Evolutionary conservation across 23 tunicate genomes (phyloP), one percentile per base, ranked within the genome.

Genomic region (Ascidia mentula): DNA sequence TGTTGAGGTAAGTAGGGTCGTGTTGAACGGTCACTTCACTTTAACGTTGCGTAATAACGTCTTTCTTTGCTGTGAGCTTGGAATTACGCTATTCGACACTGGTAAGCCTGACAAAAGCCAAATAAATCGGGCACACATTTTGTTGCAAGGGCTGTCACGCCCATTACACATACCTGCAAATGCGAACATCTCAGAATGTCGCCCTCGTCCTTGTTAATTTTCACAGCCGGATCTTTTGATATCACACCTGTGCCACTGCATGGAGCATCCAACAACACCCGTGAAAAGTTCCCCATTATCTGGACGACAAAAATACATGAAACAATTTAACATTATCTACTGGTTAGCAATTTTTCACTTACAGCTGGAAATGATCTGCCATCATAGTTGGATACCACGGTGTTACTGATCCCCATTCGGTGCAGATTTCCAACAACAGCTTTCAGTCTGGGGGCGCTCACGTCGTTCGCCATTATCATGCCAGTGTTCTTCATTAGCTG

Each of bases 211-310:
- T 96, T 96, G 90, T 69, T 87, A 26, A 75, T 80, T 76, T 96
- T 96, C 15, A 93, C 90, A 31, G 94, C 76, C 12, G 97, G 97
- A 88, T 96, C 99, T 72, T 96, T 96, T 0, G 97, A 81, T 31
- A 96, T 91, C 18, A 96, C 99, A 0, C 99, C 99, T 0, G 99
- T 96, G 18, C 99, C 99, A 69, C 90, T 88, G 87, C 99, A 96
- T 6, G 99, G 99, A 36, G 99, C 99, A 73, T 96, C 99, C 22
- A 96, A 80, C 38, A 93, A 38, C 39, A 93, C 98, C 20, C 98
- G 80, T 18, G 87, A 80, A 60, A 93, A 93, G 69, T 84, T 93
- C 31, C 87, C 85, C 87, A 79, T 90, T 42, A 93, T 85, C 98
- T 92, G 80, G 30, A 35, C 9, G 2, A 32, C 28, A 15, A 31